A percentile compares a stretch with the other conserved stretches of the same genome.
phyloP scores from a whole-genome alignment of 2,888 invertebrate genomes.

The Polylopha cassiicola region DNA sequence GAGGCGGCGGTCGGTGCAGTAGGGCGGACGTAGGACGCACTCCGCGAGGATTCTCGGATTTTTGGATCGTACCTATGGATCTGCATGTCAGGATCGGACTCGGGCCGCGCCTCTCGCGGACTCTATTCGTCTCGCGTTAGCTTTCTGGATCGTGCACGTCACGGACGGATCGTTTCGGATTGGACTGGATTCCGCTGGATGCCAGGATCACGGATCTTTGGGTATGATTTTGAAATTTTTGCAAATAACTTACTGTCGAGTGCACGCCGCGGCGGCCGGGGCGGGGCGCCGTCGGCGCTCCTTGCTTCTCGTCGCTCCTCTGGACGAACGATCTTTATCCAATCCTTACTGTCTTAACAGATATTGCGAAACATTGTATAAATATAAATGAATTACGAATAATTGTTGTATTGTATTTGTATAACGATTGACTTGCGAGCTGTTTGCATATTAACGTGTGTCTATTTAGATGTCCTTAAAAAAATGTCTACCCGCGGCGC shows the following conservation, averaged over 20 bases:
- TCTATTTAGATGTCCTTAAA: too few relatives aligned
- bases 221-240: constrained; percentile 71
- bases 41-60: constrained; percentile 40
- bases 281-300: constrained; percentile 5
- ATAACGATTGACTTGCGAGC: constrained; percentile 60
- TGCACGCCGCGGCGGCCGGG: constrained; percentile 56
- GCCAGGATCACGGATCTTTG: constrained; percentile 57
- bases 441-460: constrained; percentile 58
- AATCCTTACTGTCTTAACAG: too few relatives aligned
- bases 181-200: constrained; percentile 33
- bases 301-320: background rate
- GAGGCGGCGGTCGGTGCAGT: constrained; percentile 60
- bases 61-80: constrained; percentile 45
- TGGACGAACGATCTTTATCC: too few relatives aligned
- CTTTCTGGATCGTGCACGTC: constrained; percentile 26
- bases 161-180: constrained; percentile 39
- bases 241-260: constrained; percentile 68
- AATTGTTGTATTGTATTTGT: too few relatives aligned
- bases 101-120: constrained; percentile 14
- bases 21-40: constrained; percentile 42
- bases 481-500: too few relatives aligned
- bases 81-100: constrained; percentile 14
- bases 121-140: constrained; percentile 17
- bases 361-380: too few relatives aligned
- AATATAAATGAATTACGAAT: too few relatives aligned